Conservation (phyloP, 2,888 invertebrate species). For the Leptura quadrifasciata region DNA sequence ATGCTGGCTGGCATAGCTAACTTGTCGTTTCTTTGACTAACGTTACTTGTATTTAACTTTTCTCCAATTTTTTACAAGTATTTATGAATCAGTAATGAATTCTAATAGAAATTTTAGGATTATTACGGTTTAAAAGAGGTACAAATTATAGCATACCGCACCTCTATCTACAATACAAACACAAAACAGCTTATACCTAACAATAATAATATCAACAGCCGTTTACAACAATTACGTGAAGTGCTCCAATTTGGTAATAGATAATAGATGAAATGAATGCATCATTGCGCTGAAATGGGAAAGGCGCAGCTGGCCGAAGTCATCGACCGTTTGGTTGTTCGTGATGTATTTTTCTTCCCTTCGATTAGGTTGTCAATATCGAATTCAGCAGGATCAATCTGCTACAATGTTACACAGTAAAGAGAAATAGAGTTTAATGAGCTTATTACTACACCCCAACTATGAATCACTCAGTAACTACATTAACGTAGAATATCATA, state of each 20-base stretch:
- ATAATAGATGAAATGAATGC: constrained; percentile 54
- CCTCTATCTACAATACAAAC: background rate
- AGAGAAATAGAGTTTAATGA: constrained; percentile 20
- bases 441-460: constrained; percentile 16
- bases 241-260: constrained; percentile 42
- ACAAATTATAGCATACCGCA: background rate
- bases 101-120: too few relatives aligned
- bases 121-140: background rate
- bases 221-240: constrained; percentile 3
- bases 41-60: too few relatives aligned
- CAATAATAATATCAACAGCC: background rate
- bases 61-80: too few relatives aligned
- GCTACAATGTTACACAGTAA: constrained; percentile 22
- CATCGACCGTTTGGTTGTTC: constrained; percentile 56
- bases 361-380: constrained; percentile 51
- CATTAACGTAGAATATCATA: background rate
- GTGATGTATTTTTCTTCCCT: constrained; percentile 51
- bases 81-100: too few relatives aligned
- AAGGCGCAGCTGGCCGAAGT: constrained; percentile 59
- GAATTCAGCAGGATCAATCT: constrained; percentile 42
- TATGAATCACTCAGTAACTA: constrained; percentile 23
- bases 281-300: constrained; percentile 57
- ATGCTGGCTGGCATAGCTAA: too few relatives aligned
- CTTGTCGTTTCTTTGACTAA: too few relatives aligned
- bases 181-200: background rate